A percentile compares a stretch with the other conserved stretches of the same genome.
phyloP scores from a whole-genome alignment of 2,888 invertebrate species.

The Brachylomia viminalis region DNA sequence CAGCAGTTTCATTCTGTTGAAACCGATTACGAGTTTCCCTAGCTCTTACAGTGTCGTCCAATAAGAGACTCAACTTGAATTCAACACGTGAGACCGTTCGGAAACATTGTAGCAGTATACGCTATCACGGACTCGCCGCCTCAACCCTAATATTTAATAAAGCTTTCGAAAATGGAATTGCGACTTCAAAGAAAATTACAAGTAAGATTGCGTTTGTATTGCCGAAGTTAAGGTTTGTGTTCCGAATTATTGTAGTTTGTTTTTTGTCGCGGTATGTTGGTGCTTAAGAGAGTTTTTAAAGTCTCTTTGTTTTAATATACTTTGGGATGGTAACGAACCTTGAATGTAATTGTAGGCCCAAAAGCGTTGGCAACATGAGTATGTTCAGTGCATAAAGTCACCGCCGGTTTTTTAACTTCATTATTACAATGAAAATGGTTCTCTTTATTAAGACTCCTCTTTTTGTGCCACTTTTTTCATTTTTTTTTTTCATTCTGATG shows the following conservation, averaged over 20 bases:
- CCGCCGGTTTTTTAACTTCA: slow-evolving; percentile 1
- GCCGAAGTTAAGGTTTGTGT: slow-evolving; percentile 49
- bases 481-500: background rate
- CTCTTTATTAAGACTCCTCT: no score
- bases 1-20: slow-evolving; percentile 75
- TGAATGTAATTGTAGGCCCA: slow-evolving; percentile 15
- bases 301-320: slow-evolving; percentile 25
- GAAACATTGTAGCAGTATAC: slow-evolving; percentile 64
- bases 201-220: slow-evolving; percentile 63
- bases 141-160: slow-evolving; percentile 67
- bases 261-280: background rate
- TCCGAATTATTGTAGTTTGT: slow-evolving; percentile 50
- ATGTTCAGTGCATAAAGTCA: slow-evolving; percentile 6
- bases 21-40: slow-evolving; percentile 75
- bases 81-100: slow-evolving; percentile 72
- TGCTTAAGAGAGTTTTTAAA: background rate
- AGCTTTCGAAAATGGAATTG: slow-evolving; percentile 61
- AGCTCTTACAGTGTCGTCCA: slow-evolving; percentile 70
- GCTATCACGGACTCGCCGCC: slow-evolving; percentile 47
- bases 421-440: background rate
- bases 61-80: slow-evolving; percentile 67
- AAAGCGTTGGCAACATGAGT: background rate
- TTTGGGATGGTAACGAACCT: slow-evolving; percentile 16
- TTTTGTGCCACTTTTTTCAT: background rate
- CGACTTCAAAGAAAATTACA: slow-evolving; percentile 63